Percentiles rank a stretch among this genome's conserved stretches.
phyloP scores from a whole-genome alignment of 2,888 invertebrate genomes.

The Itoplectis maculator region DNA sequence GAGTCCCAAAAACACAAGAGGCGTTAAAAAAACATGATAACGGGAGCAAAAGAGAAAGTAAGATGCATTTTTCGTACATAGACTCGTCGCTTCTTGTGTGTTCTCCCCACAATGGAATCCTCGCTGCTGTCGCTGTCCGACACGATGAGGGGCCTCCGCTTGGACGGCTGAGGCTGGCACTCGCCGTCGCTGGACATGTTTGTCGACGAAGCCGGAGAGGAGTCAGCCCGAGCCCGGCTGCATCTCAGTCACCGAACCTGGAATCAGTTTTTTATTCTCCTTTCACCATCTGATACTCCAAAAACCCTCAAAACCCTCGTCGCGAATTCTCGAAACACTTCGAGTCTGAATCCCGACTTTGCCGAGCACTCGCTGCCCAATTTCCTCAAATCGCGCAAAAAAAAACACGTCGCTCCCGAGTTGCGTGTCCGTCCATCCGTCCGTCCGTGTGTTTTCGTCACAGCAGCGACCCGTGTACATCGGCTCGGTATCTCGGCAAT shows the following conservation, averaged over 20 bases:
- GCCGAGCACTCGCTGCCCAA: no score
- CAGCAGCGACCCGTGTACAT: no score
- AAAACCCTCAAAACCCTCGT: no score
- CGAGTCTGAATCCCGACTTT: no score
- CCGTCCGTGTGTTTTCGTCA: no score
- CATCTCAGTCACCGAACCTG: slow-evolving; percentile 44
- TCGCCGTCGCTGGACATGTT: slow-evolving; percentile 81
- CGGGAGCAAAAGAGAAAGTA: background rate
- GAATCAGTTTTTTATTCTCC: background rate
- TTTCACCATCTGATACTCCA: no score
- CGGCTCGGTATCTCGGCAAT: no score
- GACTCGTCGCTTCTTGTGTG: slow-evolving; percentile 76
- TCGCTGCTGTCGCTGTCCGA: slow-evolving; percentile 81
- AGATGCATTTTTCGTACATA: slow-evolving; percentile 74
- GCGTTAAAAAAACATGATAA: background rate
- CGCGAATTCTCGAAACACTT: no score
- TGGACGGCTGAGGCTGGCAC: slow-evolving; percentile 73
- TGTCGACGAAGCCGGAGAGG: slow-evolving; percentile 47
- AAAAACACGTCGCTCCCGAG: no score
- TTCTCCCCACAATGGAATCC: slow-evolving; percentile 76
- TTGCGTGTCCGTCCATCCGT: no score
- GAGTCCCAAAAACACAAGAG: slow-evolving; percentile 75
- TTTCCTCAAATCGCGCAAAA: no score
- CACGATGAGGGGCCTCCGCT: slow-evolving; percentile 75
- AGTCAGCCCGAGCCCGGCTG: slow-evolving; percentile 27